Evolutionary conservation across 2,888 invertebrate species (phyloP), one percentile per base, ranked within the genome.

Genomic region (Saturnia pavonia): DNA sequence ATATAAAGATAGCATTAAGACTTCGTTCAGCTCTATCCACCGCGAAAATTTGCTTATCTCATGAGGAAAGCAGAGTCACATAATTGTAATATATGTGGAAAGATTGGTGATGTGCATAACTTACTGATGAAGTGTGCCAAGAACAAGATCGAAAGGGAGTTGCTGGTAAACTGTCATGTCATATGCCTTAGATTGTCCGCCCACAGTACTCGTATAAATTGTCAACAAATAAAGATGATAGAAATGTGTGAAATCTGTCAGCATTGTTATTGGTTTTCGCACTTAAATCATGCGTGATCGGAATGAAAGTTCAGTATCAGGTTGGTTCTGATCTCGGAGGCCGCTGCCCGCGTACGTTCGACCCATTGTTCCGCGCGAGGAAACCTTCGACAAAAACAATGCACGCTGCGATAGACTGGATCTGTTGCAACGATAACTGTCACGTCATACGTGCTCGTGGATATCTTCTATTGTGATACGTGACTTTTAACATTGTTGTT

Each of bases 261-360:
- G 71, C 66, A 79, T 90, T 91, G 90, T 91, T 85, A 81, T 82
- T 73, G 73, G 79, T 83, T 89, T 65, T 90, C 90, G 82, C 91
- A 90, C 88, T 89, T 91, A 89, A 89, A 91, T 91, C 90, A 91
- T 87, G 88, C 89, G 87, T 90, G 88, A 88, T 91, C 83, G 82
- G 89, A 89, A 54, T 90, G 91, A 92, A 92, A 91, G 90, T 89
- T 85, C 88, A 85, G 88, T 87, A 87, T 86, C 78, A 79, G 74
- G 80, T 82, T 90, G 74, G 80, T 82, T 90, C 91, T 91, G 91
- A 88, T 91, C 90, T 89, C 86, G 82, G 80, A 83, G 86, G 85
- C 85, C 80, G 80, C 82, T 82, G 82, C 83, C 79, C 75, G 54
- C 73, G 69, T 74, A 74, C 76, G 73, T 72, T 78, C 77, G 74